phyloP scores from a whole-genome alignment of 2,888 invertebrate species.

The Amblyjoppa proteus region DNA sequence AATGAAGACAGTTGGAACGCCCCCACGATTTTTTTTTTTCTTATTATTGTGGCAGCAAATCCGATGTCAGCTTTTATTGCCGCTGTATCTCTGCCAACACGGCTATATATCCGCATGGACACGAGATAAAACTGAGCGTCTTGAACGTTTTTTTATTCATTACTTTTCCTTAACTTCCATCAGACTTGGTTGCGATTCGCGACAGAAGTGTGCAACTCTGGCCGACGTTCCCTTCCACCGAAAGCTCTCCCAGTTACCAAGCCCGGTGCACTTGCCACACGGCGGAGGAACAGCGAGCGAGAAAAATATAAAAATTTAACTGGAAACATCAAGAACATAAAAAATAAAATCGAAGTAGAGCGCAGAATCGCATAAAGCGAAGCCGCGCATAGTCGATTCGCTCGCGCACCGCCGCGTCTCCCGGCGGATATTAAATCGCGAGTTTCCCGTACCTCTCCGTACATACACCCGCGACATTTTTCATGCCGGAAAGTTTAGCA shows the following conservation, averaged over 20 bases:
- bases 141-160: no score
- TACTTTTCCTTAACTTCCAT: no score
- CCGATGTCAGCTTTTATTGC: no score
- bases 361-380: slow-evolving; percentile 61
- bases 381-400: slow-evolving; percentile 68
- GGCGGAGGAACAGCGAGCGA: background rate
- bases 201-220: no score
- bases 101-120: no score
- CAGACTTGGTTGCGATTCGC: no score
- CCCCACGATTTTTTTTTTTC: no score
- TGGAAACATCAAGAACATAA: background rate
- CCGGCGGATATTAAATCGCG: slow-evolving; percentile 76
- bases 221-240: background rate
- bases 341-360: slow-evolving; percentile 21
- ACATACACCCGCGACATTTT: slow-evolving; percentile 71
- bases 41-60: no score
- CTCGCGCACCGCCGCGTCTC: slow-evolving; percentile 51
- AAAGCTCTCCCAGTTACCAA: background rate
- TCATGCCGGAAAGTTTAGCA: slow-evolving; percentile 77
- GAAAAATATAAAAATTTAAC: background rate
- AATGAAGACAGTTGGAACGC: no score
- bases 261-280: background rate
- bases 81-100: no score
- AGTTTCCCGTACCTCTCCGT: slow-evolving; percentile 5
- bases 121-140: no score